phyloP scores from a whole-genome alignment of 1,140 invertebrate species.

The Chlorops oryzae region DNA sequence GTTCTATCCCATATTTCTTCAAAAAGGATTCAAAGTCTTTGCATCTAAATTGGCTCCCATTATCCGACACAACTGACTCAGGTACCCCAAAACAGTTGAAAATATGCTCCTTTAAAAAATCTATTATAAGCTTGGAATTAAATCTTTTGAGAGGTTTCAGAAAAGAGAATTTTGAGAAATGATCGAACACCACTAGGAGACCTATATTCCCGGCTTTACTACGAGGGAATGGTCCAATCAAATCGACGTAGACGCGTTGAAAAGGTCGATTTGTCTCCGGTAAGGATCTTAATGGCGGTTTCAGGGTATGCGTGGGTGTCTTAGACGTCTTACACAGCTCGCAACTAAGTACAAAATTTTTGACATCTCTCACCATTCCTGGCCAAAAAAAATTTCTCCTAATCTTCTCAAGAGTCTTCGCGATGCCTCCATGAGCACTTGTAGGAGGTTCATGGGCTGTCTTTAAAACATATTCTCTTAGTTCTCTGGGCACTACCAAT shows the following conservation, averaged over 20 bases:
- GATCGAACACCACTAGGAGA: conserved; percentile 9
- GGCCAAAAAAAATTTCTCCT: conserved; percentile 11
- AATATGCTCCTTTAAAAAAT: conserved; percentile 5
- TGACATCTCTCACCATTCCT: conserved; percentile 9
- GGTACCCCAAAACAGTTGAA: conserved; percentile 11
- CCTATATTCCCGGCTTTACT: conserved; percentile 9
- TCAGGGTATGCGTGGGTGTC: conserved; percentile 1
- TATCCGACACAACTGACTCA: conserved; percentile 10
- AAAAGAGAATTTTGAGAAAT: conserved; percentile 9
- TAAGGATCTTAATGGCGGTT: conserved; percentile 6
- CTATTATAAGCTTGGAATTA: background rate
- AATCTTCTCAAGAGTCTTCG: conserved; percentile 9
- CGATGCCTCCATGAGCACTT: conserved; percentile 9
- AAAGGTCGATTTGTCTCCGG: conserved; percentile 5
- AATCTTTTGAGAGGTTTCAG: conserved; percentile 7
- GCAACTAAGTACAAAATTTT: conserved; percentile 10
- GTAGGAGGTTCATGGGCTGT: background rate
- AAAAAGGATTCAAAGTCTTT: conserved; percentile 7
- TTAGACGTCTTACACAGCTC: conserved; percentile 11
- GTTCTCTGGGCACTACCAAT: conserved; percentile 7
- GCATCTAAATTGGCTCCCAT: conserved; percentile 13
- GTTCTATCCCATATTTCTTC: background rate
- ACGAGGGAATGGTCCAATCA: conserved; percentile 7
- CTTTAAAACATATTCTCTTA: background rate
- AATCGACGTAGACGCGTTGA: conserved; percentile 9